A percentile compares a stretch with the other conserved stretches of the same genome.
These are phyloP conservation scores for Nephotettix cincticeps DNA, from an alignment of 1,140 invertebrate genomes.

Conservation along the genomic window DNA sequence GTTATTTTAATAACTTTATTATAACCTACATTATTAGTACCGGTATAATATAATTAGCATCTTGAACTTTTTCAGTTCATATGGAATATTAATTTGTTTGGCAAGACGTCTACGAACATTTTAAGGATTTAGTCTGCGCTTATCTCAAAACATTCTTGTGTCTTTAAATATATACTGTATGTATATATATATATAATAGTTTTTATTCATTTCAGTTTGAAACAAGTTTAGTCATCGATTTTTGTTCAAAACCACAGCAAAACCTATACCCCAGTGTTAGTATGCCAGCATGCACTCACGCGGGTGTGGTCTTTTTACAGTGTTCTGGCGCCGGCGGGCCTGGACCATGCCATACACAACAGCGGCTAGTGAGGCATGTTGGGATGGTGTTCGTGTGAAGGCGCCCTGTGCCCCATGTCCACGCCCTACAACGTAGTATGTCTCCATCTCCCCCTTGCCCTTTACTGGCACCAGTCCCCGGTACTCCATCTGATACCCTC, in stretches of 20 bases:
- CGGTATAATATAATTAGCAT: no score
- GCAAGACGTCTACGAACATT: no score
- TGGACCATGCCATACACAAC: slow-evolving; percentile 86
- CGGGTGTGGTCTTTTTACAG: slow-evolving; percentile 38
- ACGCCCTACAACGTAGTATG: slow-evolving; percentile 80
- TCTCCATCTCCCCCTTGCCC: slow-evolving; percentile 94
- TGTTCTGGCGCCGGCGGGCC: slow-evolving; percentile 56
- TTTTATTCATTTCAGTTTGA: no score
- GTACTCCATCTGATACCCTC: slow-evolving; percentile 70
- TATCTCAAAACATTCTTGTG: no score
- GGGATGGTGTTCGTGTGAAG: slow-evolving; percentile 64
- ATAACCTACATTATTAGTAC: no score
- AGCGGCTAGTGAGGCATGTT: slow-evolving; percentile 76
- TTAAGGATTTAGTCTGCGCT: no score
- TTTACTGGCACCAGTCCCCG: slow-evolving; percentile 87
- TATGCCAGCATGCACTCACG: slow-evolving; percentile 31
- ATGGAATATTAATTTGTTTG: no score
- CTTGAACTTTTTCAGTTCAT: no score
- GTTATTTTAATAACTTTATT: no score
- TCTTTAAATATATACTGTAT: no score
- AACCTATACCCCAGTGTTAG: not conserved
- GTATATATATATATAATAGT: no score
- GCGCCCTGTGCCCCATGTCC: slow-evolving; percentile 50
- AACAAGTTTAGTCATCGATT: not conserved
- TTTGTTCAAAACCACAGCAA: not conserved